Percentiles rank a stretch among this genome's conserved stretches.
Conservation (phyloP, 2,888 invertebrate species). For the Tipula helvola region DNA sequence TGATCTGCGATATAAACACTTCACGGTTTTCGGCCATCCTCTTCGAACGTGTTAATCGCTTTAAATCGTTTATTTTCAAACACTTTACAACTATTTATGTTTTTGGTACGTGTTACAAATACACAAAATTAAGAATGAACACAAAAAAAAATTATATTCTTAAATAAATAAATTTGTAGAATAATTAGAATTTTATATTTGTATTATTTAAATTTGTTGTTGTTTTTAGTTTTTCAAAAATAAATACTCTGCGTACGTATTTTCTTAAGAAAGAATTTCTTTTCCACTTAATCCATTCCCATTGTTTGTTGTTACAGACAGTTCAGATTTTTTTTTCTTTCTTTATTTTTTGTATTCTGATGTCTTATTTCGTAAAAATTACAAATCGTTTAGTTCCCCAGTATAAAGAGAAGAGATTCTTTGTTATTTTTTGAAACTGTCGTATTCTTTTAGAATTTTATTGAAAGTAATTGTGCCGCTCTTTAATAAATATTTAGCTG, state of each 20-base stretch:
- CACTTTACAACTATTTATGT: not conserved
- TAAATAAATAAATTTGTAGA: not conserved
- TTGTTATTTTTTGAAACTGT: not conserved
- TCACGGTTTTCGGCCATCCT: not conserved
- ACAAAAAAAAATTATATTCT: not conserved
- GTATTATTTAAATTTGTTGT: not conserved
- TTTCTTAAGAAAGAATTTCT: not conserved
- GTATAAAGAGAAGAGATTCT: not conserved
- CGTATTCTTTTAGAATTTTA: not conserved
- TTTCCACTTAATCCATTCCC: not conserved
- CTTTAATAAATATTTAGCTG: not conserved
- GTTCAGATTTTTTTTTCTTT: not conserved
- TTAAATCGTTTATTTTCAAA: not conserved
- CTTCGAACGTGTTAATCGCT: not conserved
- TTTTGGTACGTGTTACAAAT: conserved; percentile 4
- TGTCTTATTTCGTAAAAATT: not conserved
- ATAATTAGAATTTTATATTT: not conserved
- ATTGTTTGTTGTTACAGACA: not conserved
- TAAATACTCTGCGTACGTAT: not conserved
- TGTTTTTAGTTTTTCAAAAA: not conserved
- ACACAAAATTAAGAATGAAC: not conserved
- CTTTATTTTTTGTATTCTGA: not conserved
- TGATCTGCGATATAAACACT: not conserved
- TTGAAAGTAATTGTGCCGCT: not conserved
- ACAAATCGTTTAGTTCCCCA: not conserved